Base-by-base conservation (phyloP, 2,113 vertebrate species). In the Baryphthengus martii region DNA sequence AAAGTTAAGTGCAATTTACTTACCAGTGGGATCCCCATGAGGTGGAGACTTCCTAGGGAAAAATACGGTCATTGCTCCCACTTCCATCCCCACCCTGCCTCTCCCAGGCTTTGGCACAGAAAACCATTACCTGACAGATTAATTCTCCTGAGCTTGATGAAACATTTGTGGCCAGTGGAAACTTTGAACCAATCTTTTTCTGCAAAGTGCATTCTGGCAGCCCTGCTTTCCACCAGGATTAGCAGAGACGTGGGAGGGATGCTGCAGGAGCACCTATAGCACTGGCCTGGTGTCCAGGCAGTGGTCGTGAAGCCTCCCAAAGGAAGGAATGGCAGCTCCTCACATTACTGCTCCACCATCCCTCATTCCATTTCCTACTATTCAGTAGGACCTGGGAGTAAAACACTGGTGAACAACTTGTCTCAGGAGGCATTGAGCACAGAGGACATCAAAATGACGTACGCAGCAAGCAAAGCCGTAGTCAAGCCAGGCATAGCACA, bases 1-100 rank as follows among this genome's bases (percentile, higher is more conserved):
- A 71, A 88, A 90, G 77, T 85, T 92, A 93, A 91, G 75, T 89
- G 89, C 80, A 94, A 76, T 91, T 92, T 78, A 85, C 85, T 95
- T 87, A 95, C 10, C n/a, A 28, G 52, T 52, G 52, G 44, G n/a
- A 74, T 90, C 49, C 78, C 61, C 5, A 7, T 14, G 50, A 88
- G 25, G 25, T 35, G 25, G 61, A 88, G 61, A 50, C 35, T 63
- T 96, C n/a, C 45, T 65, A 59, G 53, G 79, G 79, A 84, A 94
- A 96, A 95, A 89, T 37, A 37, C 6, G 40, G 81, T 95, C 74
- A 66, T 68, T 75, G 37, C 76, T 92, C 61, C 56, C 68, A 73
- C 65, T 88, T 62, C 58, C 40, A 89, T 75, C 88, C 59, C 61
- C 90, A 83, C 87, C 66, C 56, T 95, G 61, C 76, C 94, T 84